Percentiles rank a stretch among this genome's conserved stretches.
phyloP scores from a whole-genome alignment of 2,113 vertebrate genomes.

The Montifringilla adamsi region DNA sequence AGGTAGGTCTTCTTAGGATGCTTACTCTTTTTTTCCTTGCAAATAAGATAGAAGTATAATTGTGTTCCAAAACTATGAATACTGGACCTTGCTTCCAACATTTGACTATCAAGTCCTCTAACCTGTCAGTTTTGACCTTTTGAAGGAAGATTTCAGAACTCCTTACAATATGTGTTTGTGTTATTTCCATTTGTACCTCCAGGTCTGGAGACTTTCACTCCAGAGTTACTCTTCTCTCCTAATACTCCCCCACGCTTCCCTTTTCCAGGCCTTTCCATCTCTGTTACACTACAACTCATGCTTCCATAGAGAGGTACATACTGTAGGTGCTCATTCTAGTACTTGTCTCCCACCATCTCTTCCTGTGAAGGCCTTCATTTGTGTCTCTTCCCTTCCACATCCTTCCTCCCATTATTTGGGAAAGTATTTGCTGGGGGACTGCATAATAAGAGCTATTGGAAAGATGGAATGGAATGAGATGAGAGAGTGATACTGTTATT shows the following conservation, averaged over 20 bases:
- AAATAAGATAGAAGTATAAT: not conserved
- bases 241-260: not conserved
- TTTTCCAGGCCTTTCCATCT: not conserved
- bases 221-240: not conserved
- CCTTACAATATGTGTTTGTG: not conserved
- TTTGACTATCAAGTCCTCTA: not conserved
- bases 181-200: not conserved
- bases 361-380: not conserved
- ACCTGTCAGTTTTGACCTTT: not conserved
- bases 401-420: not conserved
- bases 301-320: not conserved
- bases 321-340: not conserved
- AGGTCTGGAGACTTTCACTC: not conserved
- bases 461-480: not conserved
- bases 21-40: not conserved
- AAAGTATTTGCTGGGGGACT: not conserved
- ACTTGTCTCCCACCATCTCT: not conserved
- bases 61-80: not conserved
- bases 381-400: not conserved
- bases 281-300: not conserved
- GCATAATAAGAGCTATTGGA: not conserved
- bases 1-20: not conserved
- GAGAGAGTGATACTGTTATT: slow-evolving; percentile 22
- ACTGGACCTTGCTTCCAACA: not conserved
- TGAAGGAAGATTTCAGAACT: not conserved